A percentile compares a stretch with the other conserved stretches of the same genome.
These are phyloP conservation scores for Cherax quadricarinatus DNA, from an alignment of 1,140 invertebrate species.

Conservation along the genomic window DNA sequence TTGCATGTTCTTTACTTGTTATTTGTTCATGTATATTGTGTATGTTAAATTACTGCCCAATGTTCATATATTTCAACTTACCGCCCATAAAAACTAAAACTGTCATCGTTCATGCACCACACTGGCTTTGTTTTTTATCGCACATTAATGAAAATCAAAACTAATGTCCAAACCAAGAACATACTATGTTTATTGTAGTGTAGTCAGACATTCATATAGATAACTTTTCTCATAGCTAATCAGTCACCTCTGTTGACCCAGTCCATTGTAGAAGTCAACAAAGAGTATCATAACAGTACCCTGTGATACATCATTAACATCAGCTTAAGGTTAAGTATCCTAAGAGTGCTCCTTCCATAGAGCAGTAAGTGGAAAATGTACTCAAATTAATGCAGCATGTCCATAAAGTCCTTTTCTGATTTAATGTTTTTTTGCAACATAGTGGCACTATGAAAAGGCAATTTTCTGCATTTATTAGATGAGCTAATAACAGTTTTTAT, in stretches of 20 bases:
- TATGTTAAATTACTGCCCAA: conserved; percentile 14
- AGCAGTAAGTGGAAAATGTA: not conserved
- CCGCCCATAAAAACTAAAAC: conserved; percentile 50
- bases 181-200: not conserved
- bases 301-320: conserved; percentile 46
- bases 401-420: not conserved
- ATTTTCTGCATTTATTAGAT: too few species aligned
- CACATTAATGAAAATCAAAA: conserved; percentile 62
- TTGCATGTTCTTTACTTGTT: conserved; percentile 57
- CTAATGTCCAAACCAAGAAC: conserved; percentile 31
- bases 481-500: too few species aligned
- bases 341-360: not conserved
- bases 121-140: conserved; percentile 31
- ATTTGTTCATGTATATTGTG: conserved; percentile 43
- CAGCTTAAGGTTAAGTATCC: conserved; percentile 45
- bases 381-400: not conserved
- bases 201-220: conserved; percentile 31
- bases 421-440: too few species aligned
- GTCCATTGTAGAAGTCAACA: conserved; percentile 43
- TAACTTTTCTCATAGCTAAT: conserved; percentile 35
- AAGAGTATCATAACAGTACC: conserved; percentile 39
- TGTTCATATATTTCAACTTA: conserved; percentile 37
- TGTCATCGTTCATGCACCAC: conserved; percentile 52
- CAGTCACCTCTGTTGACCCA: conserved; percentile 19
- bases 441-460: too few species aligned